Evolutionary conservation across 1,140 invertebrate genomes (phyloP).

Genomic region (Eupristina koningsbergeri): DNA sequence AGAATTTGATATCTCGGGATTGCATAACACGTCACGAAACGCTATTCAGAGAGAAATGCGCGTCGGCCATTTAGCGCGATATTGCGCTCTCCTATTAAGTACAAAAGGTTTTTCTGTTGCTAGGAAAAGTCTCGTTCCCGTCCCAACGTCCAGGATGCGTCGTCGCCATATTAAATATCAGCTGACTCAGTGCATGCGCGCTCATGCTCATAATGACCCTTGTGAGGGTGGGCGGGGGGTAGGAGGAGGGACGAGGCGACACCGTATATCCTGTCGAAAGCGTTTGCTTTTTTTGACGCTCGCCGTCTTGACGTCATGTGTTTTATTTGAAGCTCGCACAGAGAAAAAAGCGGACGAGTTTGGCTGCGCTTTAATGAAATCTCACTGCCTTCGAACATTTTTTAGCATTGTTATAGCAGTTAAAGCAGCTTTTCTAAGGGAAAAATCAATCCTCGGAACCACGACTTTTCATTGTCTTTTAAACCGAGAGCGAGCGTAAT

Average conservation of each 20-base stretch:
- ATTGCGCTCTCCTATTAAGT: no score
- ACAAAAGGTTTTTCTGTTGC: no score
- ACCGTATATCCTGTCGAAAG: not conserved
- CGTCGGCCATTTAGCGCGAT: not conserved
- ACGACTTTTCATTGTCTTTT: not conserved
- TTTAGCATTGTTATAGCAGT: no score
- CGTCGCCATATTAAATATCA: not conserved
- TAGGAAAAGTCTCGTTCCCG: no score
- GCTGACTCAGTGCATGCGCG: not conserved
- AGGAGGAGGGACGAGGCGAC: not conserved
- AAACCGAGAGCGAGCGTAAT: not conserved
- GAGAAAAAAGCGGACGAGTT: no score
- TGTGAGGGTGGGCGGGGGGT: no score
- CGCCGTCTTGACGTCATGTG: no score
- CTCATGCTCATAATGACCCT: no score
- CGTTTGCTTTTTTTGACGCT: not conserved
- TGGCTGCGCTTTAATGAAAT: no score
- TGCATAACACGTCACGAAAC: not conserved
- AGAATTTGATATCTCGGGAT: not conserved
- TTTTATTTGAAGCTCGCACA: no score
- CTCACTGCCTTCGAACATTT: no score
- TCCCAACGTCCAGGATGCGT: not conserved
- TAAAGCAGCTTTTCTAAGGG: no score
- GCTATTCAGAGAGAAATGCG: not conserved
- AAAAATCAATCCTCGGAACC: not conserved